Evolutionary conservation across 1,140 invertebrate species (phyloP).

Genomic region (Drosophila mojavensis): DNA sequence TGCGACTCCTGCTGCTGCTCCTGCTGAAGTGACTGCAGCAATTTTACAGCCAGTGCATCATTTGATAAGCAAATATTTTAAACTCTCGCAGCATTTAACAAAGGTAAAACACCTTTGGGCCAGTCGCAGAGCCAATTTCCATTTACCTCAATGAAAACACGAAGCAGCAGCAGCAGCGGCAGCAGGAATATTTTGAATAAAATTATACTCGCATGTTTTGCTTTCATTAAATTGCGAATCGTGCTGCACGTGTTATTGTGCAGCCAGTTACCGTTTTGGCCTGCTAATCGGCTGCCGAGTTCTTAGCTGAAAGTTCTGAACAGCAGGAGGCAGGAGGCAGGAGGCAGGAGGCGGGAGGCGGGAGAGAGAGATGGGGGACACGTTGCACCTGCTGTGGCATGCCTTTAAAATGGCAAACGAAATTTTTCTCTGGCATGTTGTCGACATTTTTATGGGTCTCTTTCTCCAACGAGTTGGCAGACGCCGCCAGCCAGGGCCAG

Average conservation of each 20-base stretch:
- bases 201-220: slow-evolving; percentile 19
- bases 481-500: slow-evolving; percentile 2
- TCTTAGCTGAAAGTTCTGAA: slow-evolving; percentile 26
- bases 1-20: background rate
- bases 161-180: background rate
- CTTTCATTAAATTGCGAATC: slow-evolving; percentile 30
- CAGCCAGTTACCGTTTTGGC: slow-evolving; percentile 19
- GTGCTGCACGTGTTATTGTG: slow-evolving; percentile 17
- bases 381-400: slow-evolving; percentile 30
- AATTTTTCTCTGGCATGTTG: slow-evolving; percentile 69
- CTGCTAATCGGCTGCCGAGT: slow-evolving; percentile 39
- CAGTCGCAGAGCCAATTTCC: slow-evolving; percentile 28
- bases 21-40: background rate
- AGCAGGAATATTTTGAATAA: background rate
- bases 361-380: background rate
- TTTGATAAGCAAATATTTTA: slow-evolving; percentile 49
- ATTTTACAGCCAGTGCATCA: slow-evolving; percentile 32
- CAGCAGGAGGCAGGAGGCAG: background rate
- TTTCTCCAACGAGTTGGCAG: slow-evolving; percentile 9
- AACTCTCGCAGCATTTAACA: slow-evolving; percentile 8
- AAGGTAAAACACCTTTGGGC: slow-evolving; percentile 5
- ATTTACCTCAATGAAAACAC: slow-evolving; percentile 5
- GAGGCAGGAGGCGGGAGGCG: too few relatives aligned
- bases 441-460: slow-evolving; percentile 76
- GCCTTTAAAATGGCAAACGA: slow-evolving; percentile 41